Evolutionary conservation across 1,140 invertebrate species (phyloP), one percentile per base, ranked within the genome.

Genomic region (Tetragnatha versicolor): DNA sequence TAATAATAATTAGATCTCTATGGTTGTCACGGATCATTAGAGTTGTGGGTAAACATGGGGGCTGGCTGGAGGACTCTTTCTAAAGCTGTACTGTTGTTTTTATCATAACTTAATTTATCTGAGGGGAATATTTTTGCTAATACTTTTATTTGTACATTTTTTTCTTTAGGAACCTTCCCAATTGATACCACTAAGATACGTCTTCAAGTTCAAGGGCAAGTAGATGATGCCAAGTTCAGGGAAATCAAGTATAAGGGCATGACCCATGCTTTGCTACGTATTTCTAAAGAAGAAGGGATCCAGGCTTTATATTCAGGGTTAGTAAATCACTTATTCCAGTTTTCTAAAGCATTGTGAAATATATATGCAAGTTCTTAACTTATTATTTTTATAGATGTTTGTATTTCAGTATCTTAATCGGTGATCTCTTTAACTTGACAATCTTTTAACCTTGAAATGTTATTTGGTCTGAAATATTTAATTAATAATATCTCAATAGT

Each of bases 141-240:
- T 47, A 12, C 51, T 55, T 25, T 22, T 60, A n/a, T 60, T 31
- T 60, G 33, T 37, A 22, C 5, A 63, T 49, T 9, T 51, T n/a
- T 49, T 27, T 31, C 29, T 42, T 17, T 84, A 97, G 96, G 95
- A 79, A 98, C 97, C n/a, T 99, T 98, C 89, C 96, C 96, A 20
- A 92, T 98, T 81, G 96, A 98, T 85, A 94, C 95, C 20, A 95
- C 96, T 39, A 98, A 98, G 87, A 98, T 96, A 37, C 89, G 96
- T 82, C 89, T 99, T 45, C 96, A 98, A 89, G 91, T 98, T 83
- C 96, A 98, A 87, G 95, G 95, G 14, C 95, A 97, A 86, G 92
- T 90, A 84, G 88, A 91, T 82, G 94, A 96, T 87, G 89, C 90
- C 79, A 90, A 89, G 75, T 90, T 92, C 88, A 89, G 91, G 45